Percentiles rank a stretch among this genome's conserved stretches.
Evolutionary conservation across 2,113 vertebrate genomes (phyloP).

Genomic region (Aleadryas rufinucha): DNA sequence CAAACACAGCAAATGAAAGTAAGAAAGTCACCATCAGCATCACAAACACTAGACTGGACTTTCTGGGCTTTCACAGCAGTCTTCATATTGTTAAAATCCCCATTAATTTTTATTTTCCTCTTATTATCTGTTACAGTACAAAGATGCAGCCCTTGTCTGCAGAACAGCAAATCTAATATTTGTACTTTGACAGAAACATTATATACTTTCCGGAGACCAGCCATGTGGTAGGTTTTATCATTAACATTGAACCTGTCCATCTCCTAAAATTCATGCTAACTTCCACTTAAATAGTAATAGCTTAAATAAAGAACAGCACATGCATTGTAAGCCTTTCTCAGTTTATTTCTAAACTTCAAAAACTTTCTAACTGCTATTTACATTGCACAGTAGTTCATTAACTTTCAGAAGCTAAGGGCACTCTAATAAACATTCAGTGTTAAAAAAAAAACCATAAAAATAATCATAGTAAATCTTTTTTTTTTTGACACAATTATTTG

Average conservation of each 20-base stretch:
- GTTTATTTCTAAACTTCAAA: not conserved
- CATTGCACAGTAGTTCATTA: not conserved
- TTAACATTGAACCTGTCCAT: not conserved
- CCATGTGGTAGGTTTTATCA: not conserved
- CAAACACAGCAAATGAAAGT: not conserved
- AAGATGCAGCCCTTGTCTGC: not conserved
- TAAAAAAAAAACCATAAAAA: not conserved
- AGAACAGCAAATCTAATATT: not conserved
- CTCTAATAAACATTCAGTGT: not conserved
- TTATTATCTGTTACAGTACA: not conserved
- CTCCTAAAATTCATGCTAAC: not conserved
- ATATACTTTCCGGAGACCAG: not conserved
- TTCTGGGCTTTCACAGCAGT: not conserved
- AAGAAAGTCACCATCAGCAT: not conserved
- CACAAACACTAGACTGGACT: not conserved
- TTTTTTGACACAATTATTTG: not conserved
- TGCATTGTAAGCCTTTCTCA: not conserved
- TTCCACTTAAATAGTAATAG: not conserved
- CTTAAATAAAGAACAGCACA: not conserved
- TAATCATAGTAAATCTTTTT: not conserved
- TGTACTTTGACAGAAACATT: not conserved
- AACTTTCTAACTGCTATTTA: not conserved
- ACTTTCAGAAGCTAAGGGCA: not conserved
- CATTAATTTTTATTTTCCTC: not conserved
- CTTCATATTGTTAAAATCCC: not conserved